These are phyloP conservation scores for Noctua janthe DNA, from an alignment of 2,888 invertebrate species.

Conservation along the genomic window DNA sequence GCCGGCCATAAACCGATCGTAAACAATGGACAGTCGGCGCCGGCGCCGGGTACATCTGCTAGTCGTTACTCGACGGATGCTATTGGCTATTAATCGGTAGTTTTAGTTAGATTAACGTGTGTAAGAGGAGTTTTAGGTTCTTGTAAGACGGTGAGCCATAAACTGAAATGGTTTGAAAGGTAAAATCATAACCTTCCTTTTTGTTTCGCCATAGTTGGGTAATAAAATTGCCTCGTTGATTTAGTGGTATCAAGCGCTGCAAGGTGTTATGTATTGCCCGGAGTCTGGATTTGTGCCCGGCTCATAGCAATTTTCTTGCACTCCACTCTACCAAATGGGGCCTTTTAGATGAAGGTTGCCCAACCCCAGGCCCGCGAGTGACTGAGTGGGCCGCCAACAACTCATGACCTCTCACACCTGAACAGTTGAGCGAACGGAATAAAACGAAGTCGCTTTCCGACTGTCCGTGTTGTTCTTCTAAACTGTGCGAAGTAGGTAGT, in stretches of 20 bases:
- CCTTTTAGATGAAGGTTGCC: not conserved
- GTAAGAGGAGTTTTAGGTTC: not conserved
- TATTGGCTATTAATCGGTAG: conserved; percentile 46
- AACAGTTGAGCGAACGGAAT: not conserved
- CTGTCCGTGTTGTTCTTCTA: not conserved
- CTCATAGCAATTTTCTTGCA: not conserved
- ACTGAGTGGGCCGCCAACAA: not conserved
- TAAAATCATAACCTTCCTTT: not conserved
- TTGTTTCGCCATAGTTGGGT: no score
- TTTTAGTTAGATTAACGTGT: conserved; percentile 14
- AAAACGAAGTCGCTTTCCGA: not conserved
- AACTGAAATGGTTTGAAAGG: not conserved
- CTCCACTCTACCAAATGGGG: not conserved
- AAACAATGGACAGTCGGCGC: conserved; percentile 76
- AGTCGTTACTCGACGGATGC: conserved; percentile 56
- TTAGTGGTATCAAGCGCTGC: not conserved
- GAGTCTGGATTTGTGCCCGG: not conserved
- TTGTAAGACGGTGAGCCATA: not conserved
- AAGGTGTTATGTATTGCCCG: not conserved
- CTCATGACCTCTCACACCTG: not conserved
- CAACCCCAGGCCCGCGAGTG: not conserved
- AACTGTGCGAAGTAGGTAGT: not conserved
- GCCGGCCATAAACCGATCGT: conserved; percentile 64
- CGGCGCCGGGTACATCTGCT: conserved; percentile 77
- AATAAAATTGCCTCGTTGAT: not conserved